A percentile compares a stretch with the other conserved stretches of the same genome.
These are phyloP conservation scores for Cuculus canorus DNA, from an alignment of 2,797 vertebrate species.

Conservation along the genomic window DNA sequence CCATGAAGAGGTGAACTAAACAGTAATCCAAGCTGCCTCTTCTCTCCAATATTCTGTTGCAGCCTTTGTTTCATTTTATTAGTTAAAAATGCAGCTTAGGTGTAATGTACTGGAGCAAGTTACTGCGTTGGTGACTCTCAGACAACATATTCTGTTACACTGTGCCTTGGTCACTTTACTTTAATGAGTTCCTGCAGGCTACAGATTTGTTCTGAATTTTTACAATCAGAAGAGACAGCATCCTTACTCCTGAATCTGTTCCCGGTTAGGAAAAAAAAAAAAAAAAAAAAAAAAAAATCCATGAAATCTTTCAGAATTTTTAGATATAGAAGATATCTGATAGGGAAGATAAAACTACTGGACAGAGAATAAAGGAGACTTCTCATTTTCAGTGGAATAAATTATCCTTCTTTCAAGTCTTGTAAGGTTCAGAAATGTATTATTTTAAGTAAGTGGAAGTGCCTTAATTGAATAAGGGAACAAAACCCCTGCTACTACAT, in stretches of 20 bases:
- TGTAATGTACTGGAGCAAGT: rapidly evolving
- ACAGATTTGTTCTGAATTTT: neutral
- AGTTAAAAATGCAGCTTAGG: neutral
- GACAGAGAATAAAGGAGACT: neutral
- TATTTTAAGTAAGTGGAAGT: neutral
- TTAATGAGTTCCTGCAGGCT: neutral
- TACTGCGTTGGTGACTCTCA: neutral
- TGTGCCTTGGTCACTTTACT: neutral
- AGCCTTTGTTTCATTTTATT: neutral
- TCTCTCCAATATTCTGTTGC: neutral
- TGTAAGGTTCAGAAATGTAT: neutral
- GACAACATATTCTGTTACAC: neutral
- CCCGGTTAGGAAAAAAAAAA: neutral
- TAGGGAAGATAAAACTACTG: neutral
- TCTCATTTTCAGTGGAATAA: neutral
- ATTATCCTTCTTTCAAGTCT: neutral
- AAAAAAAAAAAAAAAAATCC: neutral
- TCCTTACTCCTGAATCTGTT: neutral
- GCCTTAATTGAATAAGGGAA: neutral
- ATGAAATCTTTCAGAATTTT: neutral
- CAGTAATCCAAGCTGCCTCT: neutral
- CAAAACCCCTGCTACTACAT: neutral
- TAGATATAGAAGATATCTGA: neutral
- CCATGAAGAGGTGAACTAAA: constrained; percentile 15
- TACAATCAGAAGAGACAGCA: neutral